Base-by-base conservation (phyloP, 2,888 invertebrate genomes). In the Pocota personata region DNA sequence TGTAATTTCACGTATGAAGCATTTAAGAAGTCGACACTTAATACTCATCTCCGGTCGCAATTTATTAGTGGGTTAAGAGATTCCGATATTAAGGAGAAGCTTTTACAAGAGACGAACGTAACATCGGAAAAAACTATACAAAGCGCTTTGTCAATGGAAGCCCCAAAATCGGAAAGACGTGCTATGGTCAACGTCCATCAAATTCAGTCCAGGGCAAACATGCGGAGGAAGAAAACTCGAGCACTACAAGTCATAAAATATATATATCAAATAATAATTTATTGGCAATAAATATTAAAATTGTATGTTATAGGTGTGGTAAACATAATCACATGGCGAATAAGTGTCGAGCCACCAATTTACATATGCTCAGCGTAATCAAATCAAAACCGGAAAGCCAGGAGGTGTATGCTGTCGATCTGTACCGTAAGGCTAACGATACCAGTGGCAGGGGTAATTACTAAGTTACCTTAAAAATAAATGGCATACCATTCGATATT, bases 1-100 rank as follows among this genome's bases (percentile, higher is more conserved):
- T 24, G 24, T 4, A 24, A 67, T 24, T 24, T 58, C 12, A 8
- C 19, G 0, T 58, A 21, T 37, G 21, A 37, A 1, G 3, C 16
- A 21, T 58, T 35, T 4, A 21, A n/a, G 6, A 58, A 58, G 16
- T 58, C 58, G 1, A 58, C 58, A 0, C 19, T 50, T 2, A 24
- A 24, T 7, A 50, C 48, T 2, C 75, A 78, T 24, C 64, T 75
- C 5, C 60, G 73, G 2, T 60, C 80, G 10, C 73, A 80, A 7
- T 80, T 80, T 27, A 80, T 80, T 7, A 43, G 82, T 1, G 67
- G 62, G 7, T 32, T 82, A 7, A 37, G 55, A 16, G 75, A 82
- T n/a, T 35, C 24, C 4, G 35, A 24, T 12, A 72, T 75, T 0
- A 60, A 64, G 3, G 78, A 84, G 30, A 67, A 78, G 27, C 37